These are phyloP conservation scores for Hyles lineata DNA, from an alignment of 2,888 invertebrate genomes.

Conservation along the genomic window DNA sequence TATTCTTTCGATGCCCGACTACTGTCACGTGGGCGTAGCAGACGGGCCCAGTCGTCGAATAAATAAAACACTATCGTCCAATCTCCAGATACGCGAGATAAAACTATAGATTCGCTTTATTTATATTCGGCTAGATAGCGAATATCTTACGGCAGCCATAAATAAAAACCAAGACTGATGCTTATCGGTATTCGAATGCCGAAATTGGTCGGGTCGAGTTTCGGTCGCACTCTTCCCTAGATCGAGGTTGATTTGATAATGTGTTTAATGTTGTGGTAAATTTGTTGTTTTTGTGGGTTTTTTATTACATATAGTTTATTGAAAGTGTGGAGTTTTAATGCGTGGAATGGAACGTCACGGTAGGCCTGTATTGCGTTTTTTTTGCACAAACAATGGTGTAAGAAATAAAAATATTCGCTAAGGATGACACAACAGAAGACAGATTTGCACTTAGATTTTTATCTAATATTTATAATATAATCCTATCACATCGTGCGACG, in stretches of 20 bases:
- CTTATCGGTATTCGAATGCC: conserved; percentile 53
- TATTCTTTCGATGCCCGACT: conserved; percentile 30
- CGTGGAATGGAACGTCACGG: no score
- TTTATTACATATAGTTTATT: background rate
- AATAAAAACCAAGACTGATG: conserved; percentile 71
- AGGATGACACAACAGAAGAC: no score
- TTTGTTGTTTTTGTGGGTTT: conserved; percentile 33
- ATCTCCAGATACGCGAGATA: conserved; percentile 63
- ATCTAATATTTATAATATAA: background rate
- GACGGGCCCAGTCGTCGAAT: conserved; percentile 49
- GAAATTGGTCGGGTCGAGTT: conserved; percentile 53
- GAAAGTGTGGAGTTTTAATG: background rate
- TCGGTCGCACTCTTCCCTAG: conserved; percentile 50
- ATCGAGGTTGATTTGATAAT: conserved; percentile 45
- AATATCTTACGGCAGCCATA: conserved; percentile 62
- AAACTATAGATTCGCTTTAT: conserved; percentile 64
- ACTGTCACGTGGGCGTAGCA: conserved; percentile 49
- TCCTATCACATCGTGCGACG: no score
- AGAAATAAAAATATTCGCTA: no score
- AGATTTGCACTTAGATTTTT: no score
- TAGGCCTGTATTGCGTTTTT: no score
- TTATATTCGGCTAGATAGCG: conserved; percentile 65
- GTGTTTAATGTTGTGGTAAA: conserved; percentile 36
- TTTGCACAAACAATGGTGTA: no score
- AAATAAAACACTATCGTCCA: conserved; percentile 60